Evolutionary conservation across 2,797 vertebrate genomes (phyloP), one percentile per base, ranked within the genome.

Genomic region (Anguilla obscura): DNA sequence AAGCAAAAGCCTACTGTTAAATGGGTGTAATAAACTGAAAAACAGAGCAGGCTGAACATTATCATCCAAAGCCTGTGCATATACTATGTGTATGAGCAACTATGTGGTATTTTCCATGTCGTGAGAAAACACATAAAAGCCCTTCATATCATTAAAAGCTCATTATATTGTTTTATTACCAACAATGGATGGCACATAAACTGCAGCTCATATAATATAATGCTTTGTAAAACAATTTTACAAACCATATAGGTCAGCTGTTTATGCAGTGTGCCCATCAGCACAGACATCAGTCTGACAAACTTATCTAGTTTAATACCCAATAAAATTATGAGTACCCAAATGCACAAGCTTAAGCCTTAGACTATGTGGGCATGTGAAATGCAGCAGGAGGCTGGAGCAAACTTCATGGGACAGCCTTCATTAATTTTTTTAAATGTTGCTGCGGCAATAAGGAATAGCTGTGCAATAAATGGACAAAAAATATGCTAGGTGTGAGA

Each of bases 201-300:
- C 76, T 80, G 76, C 21, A 10, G 40, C 76, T 48, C 40, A 24
- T 24, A 80, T 80, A 48, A 80, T 21, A 80, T 40, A 48, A 80
- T 80, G 36, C 18, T 80, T 80, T 80, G 30, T 80, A 48, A 80
- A 80, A 48, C 36, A 80, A 48, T 45, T 80, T 80, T 74, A 74
- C 8, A 8, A 80, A 80, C 3, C 76, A 48, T 9, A 80, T 16
- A 48, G 36, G 21, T 45, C 76, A 80, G 76, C 6, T 80, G 40
- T 80, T 48, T 27, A 80, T 48, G 14, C 69, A 36, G 69, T 33
- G 30, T 36, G 30, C 10, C 27, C 30, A 74, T 74, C 66, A 71
- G 66, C 66, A 27, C 69, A 74, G 36, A 45, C 40, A 80, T 45
- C 40, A 45, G 18, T 24, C 76, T 24, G 40, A 48, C 76, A 45